A percentile compares a stretch with the other conserved stretches of the same genome.
Conservation (phyloP, 2,888 invertebrate species). For the Ypsolopha scabrella region DNA sequence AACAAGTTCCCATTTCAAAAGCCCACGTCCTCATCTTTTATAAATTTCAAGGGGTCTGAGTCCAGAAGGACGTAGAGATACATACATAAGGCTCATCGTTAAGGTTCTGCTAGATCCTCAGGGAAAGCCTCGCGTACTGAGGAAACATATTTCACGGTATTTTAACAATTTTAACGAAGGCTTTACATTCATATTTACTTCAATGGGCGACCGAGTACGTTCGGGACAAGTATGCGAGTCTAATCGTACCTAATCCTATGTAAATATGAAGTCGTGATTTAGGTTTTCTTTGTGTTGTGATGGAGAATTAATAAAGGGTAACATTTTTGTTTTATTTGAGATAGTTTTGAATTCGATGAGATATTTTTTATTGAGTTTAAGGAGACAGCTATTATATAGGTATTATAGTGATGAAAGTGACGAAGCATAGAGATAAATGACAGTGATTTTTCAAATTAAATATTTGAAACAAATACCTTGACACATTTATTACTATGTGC, state of each 20-base stretch:
- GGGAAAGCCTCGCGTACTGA: slow-evolving; percentile 41
- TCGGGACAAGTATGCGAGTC: background rate
- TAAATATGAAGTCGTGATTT: background rate
- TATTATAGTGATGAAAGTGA: too few species aligned
- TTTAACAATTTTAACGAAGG: slow-evolving; percentile 69
- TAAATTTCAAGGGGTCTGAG: too few species aligned
- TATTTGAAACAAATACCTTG: too few species aligned
- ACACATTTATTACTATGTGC: too few species aligned
- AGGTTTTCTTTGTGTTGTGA: background rate
- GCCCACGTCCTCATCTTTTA: too few species aligned
- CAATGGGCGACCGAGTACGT: slow-evolving; percentile 28
- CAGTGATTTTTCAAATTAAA: too few species aligned
- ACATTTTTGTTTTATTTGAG: background rate
- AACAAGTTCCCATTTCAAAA: too few species aligned
- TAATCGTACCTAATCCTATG: slow-evolving; percentile 1
- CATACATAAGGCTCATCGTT: slow-evolving; percentile 37
- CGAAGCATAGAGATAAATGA: too few species aligned
- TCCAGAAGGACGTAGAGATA: slow-evolving; percentile 45
- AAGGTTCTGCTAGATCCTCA: slow-evolving; percentile 24
- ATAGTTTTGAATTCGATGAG: background rate
- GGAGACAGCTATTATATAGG: too few species aligned
- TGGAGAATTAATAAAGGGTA: too few species aligned
- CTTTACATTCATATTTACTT: slow-evolving; percentile 43
- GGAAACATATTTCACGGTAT: slow-evolving; percentile 59
- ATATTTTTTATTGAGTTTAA: background rate